phyloP scores from a whole-genome alignment of 2,113 vertebrate genomes.

The Podarcis cretensis region DNA sequence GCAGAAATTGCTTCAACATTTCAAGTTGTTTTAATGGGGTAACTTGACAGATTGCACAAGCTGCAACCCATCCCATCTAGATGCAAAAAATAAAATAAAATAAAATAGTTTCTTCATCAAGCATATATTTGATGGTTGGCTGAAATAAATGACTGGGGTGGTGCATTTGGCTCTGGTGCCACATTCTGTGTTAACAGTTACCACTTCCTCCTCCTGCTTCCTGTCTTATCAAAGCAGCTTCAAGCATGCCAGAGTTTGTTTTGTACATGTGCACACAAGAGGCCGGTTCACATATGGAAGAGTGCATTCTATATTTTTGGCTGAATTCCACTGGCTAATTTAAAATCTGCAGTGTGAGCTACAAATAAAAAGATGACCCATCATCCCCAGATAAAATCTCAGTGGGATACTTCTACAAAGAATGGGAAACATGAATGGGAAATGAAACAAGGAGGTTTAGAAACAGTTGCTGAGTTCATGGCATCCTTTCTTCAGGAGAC shows the following conservation, averaged over 20 bases:
- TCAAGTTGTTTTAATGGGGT: neutral
- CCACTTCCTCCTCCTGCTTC: neutral
- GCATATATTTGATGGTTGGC: neutral
- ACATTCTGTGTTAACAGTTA: neutral
- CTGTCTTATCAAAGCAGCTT: neutral
- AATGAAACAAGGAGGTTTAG: neutral
- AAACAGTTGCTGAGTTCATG: neutral
- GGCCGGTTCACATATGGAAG: too few relatives aligned
- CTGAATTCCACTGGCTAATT: neutral
- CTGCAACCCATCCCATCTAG: too few relatives aligned
- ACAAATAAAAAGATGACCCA: neutral
- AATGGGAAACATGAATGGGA: neutral
- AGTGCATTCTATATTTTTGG: neutral
- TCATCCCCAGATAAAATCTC: neutral
- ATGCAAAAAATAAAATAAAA: neutral
- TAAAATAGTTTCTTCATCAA: neutral
- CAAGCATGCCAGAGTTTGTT: neutral
- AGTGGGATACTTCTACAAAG: neutral
- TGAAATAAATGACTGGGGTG: neutral
- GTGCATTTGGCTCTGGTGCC: neutral
- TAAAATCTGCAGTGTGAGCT: neutral
- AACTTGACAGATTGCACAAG: neutral
- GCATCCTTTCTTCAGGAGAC: neutral
- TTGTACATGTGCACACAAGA: neutral
- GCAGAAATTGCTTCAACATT: neutral